Conservation (phyloP, 2,888 invertebrate genomes). For the Drosophila phalerata region DNA sequence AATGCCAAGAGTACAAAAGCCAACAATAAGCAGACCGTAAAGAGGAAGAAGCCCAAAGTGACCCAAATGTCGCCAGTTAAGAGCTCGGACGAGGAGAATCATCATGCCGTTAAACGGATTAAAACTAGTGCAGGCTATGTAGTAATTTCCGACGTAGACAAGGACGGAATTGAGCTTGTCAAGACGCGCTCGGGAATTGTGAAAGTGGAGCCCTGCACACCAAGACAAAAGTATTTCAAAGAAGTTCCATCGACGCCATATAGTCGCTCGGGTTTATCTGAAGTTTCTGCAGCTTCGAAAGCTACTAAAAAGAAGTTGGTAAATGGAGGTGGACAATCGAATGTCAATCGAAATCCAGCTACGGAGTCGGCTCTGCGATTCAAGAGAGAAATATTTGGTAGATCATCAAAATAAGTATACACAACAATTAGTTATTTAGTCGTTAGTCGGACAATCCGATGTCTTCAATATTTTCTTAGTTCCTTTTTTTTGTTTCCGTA, state of each 20-base stretch:
- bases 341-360: slow-evolving; percentile 38
- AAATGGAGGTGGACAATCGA: neutral
- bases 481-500: slow-evolving; percentile 14
- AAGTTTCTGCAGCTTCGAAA: slow-evolving; percentile 2
- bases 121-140: slow-evolving; percentile 71
- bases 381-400: slow-evolving; percentile 47
- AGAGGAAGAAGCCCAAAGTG: slow-evolving; percentile 1
- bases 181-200: slow-evolving; percentile 78
- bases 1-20: neutral
- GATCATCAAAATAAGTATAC: slow-evolving; percentile 31
- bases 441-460: neutral
- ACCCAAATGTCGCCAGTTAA: slow-evolving; percentile 43
- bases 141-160: slow-evolving; percentile 23
- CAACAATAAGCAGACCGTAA: neutral
- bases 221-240: slow-evolving; percentile 69
- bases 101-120: slow-evolving; percentile 26
- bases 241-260: slow-evolving; percentile 75
- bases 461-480: slow-evolving; percentile 12
- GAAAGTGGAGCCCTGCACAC: slow-evolving; percentile 78
- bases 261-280: slow-evolving; percentile 35
- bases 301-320: neutral
- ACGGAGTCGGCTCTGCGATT: slow-evolving; percentile 61
- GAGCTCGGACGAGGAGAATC: slow-evolving; percentile 64
- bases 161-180: slow-evolving; percentile 47
- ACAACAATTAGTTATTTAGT: slow-evolving; percentile 3